Evolutionary conservation across 2,888 invertebrate genomes (phyloP).

Genomic region (Timandra comae): DNA sequence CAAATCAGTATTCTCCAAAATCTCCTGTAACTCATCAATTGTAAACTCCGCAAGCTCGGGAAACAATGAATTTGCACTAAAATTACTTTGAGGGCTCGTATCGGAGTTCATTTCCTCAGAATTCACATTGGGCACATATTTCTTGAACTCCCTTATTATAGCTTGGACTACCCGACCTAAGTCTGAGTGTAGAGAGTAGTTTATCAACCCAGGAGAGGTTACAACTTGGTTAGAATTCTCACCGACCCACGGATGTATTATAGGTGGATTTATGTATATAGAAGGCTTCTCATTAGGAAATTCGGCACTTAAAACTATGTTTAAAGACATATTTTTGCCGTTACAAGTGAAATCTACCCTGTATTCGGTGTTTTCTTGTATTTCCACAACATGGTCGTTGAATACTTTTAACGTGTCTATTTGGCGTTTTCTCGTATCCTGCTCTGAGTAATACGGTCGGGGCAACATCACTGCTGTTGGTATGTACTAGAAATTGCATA

Average conservation of each 20-base stretch:
- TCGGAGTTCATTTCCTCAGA: slow-evolving; percentile 44
- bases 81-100: slow-evolving; percentile 44
- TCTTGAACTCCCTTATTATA: slow-evolving; percentile 86
- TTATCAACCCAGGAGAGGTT: slow-evolving; percentile 84
- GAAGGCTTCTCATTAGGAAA: slow-evolving; percentile 87
- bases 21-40: slow-evolving; percentile 81
- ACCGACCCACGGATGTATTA: slow-evolving; percentile 84
- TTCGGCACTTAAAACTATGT: slow-evolving; percentile 80
- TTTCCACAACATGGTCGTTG: slow-evolving; percentile 86
- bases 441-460: slow-evolving; percentile 72
- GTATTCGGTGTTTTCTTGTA: slow-evolving; percentile 83
- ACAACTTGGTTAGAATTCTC: slow-evolving; percentile 81
- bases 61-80: slow-evolving; percentile 46
- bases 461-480: slow-evolving; percentile 61
- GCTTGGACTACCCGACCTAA: slow-evolving; percentile 88
- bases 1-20: slow-evolving; percentile 82
- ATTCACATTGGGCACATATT: slow-evolving; percentile 63
- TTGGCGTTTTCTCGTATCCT: slow-evolving; percentile 81
- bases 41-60: slow-evolving; percentile 55
- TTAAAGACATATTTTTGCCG: slow-evolving; percentile 79
- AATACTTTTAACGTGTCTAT: slow-evolving; percentile 89
- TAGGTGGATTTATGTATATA: slow-evolving; percentile 80
- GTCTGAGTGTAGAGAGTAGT: slow-evolving; percentile 87
- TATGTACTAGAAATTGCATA: not conserved
- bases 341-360: slow-evolving; percentile 82